Base-by-base conservation (phyloP, 1,140 invertebrate species). In the Drosophila littoralis region DNA sequence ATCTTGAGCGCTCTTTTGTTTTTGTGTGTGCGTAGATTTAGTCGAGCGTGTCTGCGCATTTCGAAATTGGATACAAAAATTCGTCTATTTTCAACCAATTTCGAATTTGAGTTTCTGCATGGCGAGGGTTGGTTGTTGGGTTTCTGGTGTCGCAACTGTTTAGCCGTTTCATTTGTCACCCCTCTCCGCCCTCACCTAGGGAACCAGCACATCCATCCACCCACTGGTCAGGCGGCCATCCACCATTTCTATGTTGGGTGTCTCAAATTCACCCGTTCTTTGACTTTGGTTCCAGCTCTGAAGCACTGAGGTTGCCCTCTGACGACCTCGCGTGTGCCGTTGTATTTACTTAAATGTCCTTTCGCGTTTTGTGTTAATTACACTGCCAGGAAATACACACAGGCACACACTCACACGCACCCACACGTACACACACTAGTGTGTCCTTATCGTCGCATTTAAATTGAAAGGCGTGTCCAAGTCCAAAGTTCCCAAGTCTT, bases 311-410 rank as follows among this genome's bases (percentile, higher is more conserved):
- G 45, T 59, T 59, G 75, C 48, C 71, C 54, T 75, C 57, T 9
- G 22, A 52, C 65, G 75, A 75, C 66, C 63, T 76, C 69, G 77
- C 77, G 77, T 77, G 74, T 57, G 59, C 64, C 46, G 35, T 76
- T 54, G 51, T 77, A 72, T 77, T 79, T 70, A 74, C 54, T 77
- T 80, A 74, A 80, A 80, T 74, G 77, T 74, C 70, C 77, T 74
- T 80, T 80, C 75, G 75, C 77, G 75, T 80, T 79, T 77, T 77
- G 75, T 74, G 75, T 77, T 80, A 80, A 80, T 80, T 77, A 80
- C 69, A 79, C 61, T 63, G 60, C 68, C 55, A 72, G 61, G 17
- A 64, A 7, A 68, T 51, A 60, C 48, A 63, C 33, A 67, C 52
- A 52, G 38, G 36, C 17, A 51, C 15, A 51, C 13, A 45, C 40